Base-by-base conservation (phyloP, 2,113 vertebrate species). In the Anthoscopus minutus region DNA sequence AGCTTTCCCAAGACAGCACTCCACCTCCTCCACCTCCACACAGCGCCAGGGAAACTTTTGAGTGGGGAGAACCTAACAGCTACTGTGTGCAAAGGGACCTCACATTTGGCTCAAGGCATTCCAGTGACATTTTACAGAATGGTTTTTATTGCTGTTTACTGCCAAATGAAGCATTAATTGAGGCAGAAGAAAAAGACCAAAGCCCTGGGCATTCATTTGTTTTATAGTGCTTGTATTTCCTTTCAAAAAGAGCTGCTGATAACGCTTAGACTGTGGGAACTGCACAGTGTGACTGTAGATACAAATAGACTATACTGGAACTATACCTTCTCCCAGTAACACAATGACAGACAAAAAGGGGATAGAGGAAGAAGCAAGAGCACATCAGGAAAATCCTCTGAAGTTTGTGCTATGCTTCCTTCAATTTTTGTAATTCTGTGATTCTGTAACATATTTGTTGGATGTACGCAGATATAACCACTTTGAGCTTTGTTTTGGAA, bases 171-270 rank as follows among this genome's bases (percentile, higher is more conserved):
- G 64, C 11, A 40, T 40, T 85, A 57, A 69, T 61, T 69, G 82
- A 47, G 69, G 44, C 23, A 57, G 42, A 42, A 77, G 30, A 31
- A 86, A 69, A 80, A 47, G 12, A 73, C 10, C 5, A 67, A 91
- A 86, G 16, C 38, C 33, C 24, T 90, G 64, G 38, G 67, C 22
- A 48, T 71, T 58, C 2, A 65, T 92, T 94, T 83, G 51, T 48
- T 86, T 94, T 66, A 51, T 48, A 83, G 48, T 56, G 85, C 64
- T 83, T 88, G 15, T 70, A 45, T 78, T 58, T 44, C 14, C 42
- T 82, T 64, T 72, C 20, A 21, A 33, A 86, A 86, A 71, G 47
- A 88, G 92, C 79, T 96, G 95, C 96, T 97, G 84, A 45, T 94
- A 88, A 88, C 65, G 90, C 51, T 94, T 60, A 54, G 25, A 53